A percentile compares a stretch with the other conserved stretches of the same genome.
Evolutionary conservation across 2,888 invertebrate species (phyloP).

Genomic region (Dryobota labecula): DNA sequence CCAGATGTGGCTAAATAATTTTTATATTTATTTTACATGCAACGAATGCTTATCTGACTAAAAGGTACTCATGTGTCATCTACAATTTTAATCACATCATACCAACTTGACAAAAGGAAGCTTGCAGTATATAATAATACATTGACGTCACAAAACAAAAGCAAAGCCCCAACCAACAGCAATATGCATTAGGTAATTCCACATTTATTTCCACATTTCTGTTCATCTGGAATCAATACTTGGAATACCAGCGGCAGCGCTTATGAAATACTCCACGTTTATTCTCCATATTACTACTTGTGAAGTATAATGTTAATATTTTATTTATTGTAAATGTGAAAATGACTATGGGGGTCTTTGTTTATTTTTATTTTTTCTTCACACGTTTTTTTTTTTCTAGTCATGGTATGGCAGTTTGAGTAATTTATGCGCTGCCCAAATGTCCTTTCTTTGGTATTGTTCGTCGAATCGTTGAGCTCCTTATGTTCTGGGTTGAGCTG

Average conservation of each 20-base stretch:
- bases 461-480: too few relatives aligned
- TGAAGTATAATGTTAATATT: too few relatives aligned
- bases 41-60: background rate
- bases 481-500: too few relatives aligned
- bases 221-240: conserved; percentile 4
- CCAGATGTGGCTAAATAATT: background rate
- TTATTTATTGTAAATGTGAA: too few relatives aligned
- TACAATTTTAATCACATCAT: background rate
- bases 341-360: too few relatives aligned
- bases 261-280: conserved; percentile 17
- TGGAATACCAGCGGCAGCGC: conserved; percentile 1
- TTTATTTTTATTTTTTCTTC: too few relatives aligned
- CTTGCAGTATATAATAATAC: too few relatives aligned
- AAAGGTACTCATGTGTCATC: background rate
- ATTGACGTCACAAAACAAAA: conserved; percentile 2
- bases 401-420: too few relatives aligned
- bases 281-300: conserved; percentile 11
- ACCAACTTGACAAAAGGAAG: background rate
- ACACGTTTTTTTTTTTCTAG: too few relatives aligned
- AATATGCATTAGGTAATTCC: conserved; percentile 1
- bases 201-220: background rate
- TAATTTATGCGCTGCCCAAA: too few relatives aligned
- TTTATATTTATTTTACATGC: background rate
- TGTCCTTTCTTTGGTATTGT: too few relatives aligned
- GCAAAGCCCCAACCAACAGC: background rate